Evolutionary conservation across 2,113 vertebrate species (phyloP).

Genomic region (Ciconia maguari): DNA sequence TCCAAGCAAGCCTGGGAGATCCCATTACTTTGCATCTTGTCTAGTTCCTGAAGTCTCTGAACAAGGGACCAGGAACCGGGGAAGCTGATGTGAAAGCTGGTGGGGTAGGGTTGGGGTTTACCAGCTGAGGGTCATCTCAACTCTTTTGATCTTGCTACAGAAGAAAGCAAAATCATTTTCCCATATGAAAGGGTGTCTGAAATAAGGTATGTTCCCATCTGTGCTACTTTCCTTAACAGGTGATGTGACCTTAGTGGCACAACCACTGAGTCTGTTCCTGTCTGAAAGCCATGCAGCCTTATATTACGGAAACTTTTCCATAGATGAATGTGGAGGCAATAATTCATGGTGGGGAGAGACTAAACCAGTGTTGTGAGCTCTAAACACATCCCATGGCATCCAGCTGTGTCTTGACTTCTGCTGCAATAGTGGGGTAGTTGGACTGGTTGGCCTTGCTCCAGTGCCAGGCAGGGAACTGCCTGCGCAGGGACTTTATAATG

Average conservation of each 20-base stretch:
- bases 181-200: background rate
- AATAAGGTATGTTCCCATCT: background rate
- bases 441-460: background rate
- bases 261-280: background rate
- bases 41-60: background rate
- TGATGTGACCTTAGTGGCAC: background rate
- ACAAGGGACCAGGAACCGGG: background rate
- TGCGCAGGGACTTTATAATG: accelerated
- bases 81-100: background rate
- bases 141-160: background rate
- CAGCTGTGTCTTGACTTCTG: background rate
- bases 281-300: background rate
- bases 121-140: background rate
- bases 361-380: background rate
- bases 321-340: background rate
- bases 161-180: background rate
- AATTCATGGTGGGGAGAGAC: background rate
- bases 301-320: background rate
- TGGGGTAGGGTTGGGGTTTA: background rate
- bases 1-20: background rate
- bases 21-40: background rate
- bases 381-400: background rate
- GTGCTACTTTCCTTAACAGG: background rate
- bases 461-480: accelerated
- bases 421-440: accelerated